Base-by-base conservation (phyloP, 2,797 vertebrate species). In the Cephalopachus bancanus region DNA sequence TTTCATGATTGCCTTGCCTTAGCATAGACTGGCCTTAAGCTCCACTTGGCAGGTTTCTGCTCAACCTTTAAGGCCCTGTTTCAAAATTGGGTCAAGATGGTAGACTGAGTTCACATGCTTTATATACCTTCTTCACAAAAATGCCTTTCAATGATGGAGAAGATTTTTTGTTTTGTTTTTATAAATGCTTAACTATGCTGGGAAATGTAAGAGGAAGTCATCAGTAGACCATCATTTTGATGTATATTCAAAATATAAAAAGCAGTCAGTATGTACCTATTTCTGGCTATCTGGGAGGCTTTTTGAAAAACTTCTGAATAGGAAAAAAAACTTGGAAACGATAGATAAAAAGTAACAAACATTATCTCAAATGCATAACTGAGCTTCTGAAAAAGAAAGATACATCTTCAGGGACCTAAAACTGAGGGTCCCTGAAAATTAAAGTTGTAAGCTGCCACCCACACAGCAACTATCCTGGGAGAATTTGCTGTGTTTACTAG, bases 371-470 rank as follows among this genome's bases (percentile, higher is more conserved):
- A 59, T 53, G 51, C 60, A 30, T n/a, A 83, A 28, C n/a, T 69
- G 62, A 93, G 67, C 30, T 90, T 72, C 69, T 92, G 92, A 93
- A 71, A 65, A 86, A 64, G 28, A 67, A 75, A 92, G 76, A n/a
- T 69, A 60, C 8, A 60, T 88, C 64, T 74, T 37, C 16, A 51
- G 57, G 44, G 60, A 76, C 10, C 16, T 71, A 57, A 53, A 74
- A 78, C 22, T 65, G 83, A 91, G 65, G 30, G 30, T 71, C 5
- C 17, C 6, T 83, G 94, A 83, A 93, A 55, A 96, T 62, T 33
- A 37, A 64, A 49, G 59, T 26, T 64, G n/a, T 20, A 26, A 76
- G n/a, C 33, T 62, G 26, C 60, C 10, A 28, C n/a, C 37, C 55
- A 57, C 57, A 55, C 8, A 33, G 84, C 3, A 4, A 37, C 44